A percentile compares a stretch with the other conserved stretches of the same genome.
These are phyloP conservation scores for Aix galericulata DNA, from an alignment of 2,113 vertebrate genomes.

Conservation along the genomic window DNA sequence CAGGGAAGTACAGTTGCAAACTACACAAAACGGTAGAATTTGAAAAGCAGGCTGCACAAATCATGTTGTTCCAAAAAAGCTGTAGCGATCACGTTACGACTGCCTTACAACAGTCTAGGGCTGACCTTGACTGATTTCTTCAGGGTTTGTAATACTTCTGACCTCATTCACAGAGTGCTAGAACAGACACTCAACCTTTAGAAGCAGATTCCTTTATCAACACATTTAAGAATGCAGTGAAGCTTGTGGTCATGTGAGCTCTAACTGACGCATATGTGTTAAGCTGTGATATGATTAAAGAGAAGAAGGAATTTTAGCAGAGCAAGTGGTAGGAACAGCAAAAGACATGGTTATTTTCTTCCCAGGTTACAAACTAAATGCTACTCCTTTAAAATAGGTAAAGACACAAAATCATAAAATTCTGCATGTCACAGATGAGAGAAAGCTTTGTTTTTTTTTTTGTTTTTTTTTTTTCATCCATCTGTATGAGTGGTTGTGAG, in stretches of 20 bases:
- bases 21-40: not conserved
- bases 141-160: not conserved
- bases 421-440: not conserved
- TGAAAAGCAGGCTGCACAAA: not conserved
- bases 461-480: not conserved
- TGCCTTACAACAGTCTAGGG: not conserved
- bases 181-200: not conserved
- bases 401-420: not conserved
- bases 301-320: not conserved
- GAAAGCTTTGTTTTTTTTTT: not conserved
- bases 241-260: not conserved
- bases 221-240: not conserved
- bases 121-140: not conserved
- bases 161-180: not conserved
- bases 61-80: not conserved
- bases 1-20: not conserved
- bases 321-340: not conserved
- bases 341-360: not conserved
- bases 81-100: not conserved
- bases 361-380: not conserved
- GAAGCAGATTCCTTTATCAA: slow-evolving; percentile 1
- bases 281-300: not conserved
- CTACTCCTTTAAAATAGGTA: not conserved
- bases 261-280: not conserved
- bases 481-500: not conserved